These are phyloP conservation scores for Plutella xylostella DNA, from an alignment of 2,888 invertebrate species.

Conservation along the genomic window DNA sequence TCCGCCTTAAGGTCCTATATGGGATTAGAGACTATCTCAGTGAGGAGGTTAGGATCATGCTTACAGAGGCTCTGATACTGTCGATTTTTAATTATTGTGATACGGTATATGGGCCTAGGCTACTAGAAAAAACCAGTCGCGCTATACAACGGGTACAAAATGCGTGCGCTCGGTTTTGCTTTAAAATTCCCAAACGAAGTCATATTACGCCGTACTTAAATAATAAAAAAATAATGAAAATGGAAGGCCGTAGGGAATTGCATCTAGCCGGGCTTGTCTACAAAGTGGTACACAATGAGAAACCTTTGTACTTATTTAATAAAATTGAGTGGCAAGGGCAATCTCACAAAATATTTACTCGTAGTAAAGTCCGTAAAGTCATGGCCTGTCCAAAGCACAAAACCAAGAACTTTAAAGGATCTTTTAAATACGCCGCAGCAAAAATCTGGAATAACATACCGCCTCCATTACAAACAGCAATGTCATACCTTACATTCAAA, in stretches of 20 bases:
- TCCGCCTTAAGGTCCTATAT: not conserved
- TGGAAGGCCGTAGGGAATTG: not conserved
- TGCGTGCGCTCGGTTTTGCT: too few relatives aligned
- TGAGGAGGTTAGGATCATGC: not conserved
- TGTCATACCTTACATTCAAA: too few relatives aligned
- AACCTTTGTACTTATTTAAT: not conserved
- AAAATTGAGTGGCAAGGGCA: not conserved
- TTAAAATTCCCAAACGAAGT: not conserved
- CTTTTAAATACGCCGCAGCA: too few relatives aligned
- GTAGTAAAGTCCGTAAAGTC: too few relatives aligned
- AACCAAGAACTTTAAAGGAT: too few relatives aligned
- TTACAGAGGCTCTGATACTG: not conserved
- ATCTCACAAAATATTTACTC: too few relatives aligned
- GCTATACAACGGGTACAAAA: too few relatives aligned
- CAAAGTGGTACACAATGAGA: not conserved
- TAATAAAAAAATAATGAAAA: not conserved
- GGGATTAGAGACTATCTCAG: not conserved
- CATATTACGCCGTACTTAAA: not conserved
- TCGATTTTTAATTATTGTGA: too few relatives aligned
- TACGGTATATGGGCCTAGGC: not conserved
- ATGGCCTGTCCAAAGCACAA: too few relatives aligned
- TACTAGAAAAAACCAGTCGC: not conserved
- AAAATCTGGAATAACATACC: too few relatives aligned
- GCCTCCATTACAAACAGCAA: too few relatives aligned
- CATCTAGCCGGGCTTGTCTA: not conserved